Evolutionary conservation across 2,113 vertebrate genomes (phyloP), one percentile per base, ranked within the genome.

Genomic region (Protobothrops mucrosquamatus): DNA sequence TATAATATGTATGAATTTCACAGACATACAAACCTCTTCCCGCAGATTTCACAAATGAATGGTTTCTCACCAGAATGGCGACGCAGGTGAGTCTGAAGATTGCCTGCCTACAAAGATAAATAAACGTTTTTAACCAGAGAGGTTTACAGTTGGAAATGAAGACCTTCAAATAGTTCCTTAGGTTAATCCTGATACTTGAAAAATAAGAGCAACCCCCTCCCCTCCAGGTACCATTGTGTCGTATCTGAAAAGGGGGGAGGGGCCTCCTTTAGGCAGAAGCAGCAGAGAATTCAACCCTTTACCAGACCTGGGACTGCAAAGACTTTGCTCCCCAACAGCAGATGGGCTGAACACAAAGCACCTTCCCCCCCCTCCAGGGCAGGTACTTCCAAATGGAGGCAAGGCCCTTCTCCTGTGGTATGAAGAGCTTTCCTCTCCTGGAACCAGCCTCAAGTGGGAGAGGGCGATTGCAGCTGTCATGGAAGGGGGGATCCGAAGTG

Each of bases 31-130:
- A 89, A 99, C 99, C 99, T 99, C 97, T 99, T 99, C 48, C 99
- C 99, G 93, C 99, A 99, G 96, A 99, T 98, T 95, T 99, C 99
- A 97, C 99, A 99, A 95, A 99, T 99, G 96, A 99, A 99, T 0
- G 99, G 99, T 92, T 99, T 99, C 91, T 99, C 99, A 94, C 99
- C 99, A 85, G 99, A 99, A 94, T 99, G 99, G 59, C 99, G 98
- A 14, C 99, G 98, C 92, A 99, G 97, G 96, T 99, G 99, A 74
- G 99, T 99, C 96, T 99, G 99, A 92, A 99, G 97, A 96, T 99
- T 99, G 64, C 99, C 99, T 81, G 99, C 99, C 99, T 99, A 96
- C 87, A 91, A 94, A 95, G 56, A 96, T 20, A 95, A 92, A 2
- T 87, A 92, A 86, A 95, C 74, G 34, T 57, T 88, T 93, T 95